Evolutionary conservation across 2,888 invertebrate species (phyloP).

Genomic region (Cistogaster globosa): DNA sequence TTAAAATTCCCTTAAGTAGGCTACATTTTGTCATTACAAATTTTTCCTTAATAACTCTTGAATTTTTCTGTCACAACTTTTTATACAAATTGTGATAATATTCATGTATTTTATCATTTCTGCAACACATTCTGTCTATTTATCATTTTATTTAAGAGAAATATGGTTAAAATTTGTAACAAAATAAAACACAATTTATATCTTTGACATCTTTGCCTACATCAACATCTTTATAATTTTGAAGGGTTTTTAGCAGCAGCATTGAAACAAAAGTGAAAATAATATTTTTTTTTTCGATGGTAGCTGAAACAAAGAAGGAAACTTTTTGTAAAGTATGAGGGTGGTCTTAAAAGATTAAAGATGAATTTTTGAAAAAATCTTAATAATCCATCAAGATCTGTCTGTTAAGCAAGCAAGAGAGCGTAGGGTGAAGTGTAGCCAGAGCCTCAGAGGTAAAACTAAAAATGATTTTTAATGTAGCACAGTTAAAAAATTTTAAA

Average conservation of each 20-base stretch:
- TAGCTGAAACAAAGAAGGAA: slow-evolving; percentile 14
- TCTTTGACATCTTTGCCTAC: slow-evolving; percentile 57
- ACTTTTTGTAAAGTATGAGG: neutral
- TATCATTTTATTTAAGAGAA: slow-evolving; percentile 23
- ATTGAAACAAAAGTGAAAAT: slow-evolving; percentile 20
- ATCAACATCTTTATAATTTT: slow-evolving; percentile 41
- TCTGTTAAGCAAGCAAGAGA: too few relatives aligned
- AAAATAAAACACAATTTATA: slow-evolving; percentile 3
- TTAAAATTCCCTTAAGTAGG: too few relatives aligned
- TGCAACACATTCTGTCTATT: slow-evolving; percentile 25
- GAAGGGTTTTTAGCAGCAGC: slow-evolving; percentile 25
- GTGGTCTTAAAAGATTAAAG: neutral
- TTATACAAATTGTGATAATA: neutral
- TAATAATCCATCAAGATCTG: too few relatives aligned
- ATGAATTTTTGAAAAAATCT: too few relatives aligned
- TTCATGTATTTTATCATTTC: slow-evolving; percentile 33
- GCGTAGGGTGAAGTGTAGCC: too few relatives aligned
- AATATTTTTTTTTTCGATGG: slow-evolving; percentile 12
- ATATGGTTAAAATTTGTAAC: slow-evolving; percentile 16
- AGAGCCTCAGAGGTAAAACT: too few relatives aligned
- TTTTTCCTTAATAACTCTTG: neutral
- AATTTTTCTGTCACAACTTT: slow-evolving; percentile 4
- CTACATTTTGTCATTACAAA: neutral
- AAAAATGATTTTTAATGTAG: too few relatives aligned
- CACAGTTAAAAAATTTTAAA: too few relatives aligned